These are phyloP conservation scores for Chaenodraco wilsoni DNA, from an alignment of 2,797 vertebrate species.

Conservation along the genomic window DNA sequence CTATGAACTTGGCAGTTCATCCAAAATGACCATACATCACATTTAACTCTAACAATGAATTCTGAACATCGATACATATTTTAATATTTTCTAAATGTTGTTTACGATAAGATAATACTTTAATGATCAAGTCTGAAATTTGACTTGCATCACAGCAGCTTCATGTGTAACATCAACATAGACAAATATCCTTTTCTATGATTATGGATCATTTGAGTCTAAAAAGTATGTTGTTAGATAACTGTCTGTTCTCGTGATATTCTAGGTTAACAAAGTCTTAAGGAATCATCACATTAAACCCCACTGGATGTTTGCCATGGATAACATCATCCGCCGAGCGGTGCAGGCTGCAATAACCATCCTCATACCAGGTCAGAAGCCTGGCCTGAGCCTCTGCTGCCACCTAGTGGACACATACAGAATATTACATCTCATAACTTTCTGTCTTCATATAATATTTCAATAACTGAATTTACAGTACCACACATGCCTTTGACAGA, in stretches of 20 bases:
- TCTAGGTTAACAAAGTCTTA: conserved; percentile 93
- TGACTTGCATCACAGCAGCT: too few relatives aligned
- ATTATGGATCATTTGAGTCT: too few relatives aligned
- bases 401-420: conserved; percentile 29
- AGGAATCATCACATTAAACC: conserved; percentile 93
- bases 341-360: conserved; percentile 95
- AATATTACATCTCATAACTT: neutral
- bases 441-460: too few relatives aligned
- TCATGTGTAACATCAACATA: too few relatives aligned
- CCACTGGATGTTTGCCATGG: conserved; percentile 98
- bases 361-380: conserved; percentile 86
- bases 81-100: too few relatives aligned
- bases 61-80: neutral
- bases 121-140: too few relatives aligned
- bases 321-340: conserved; percentile 93
- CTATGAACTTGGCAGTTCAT: neutral
- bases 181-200: too few relatives aligned
- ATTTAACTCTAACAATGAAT: neutral
- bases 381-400: neutral
- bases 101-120: too few relatives aligned
- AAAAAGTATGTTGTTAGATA: too few relatives aligned
- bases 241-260: neutral
- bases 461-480: neutral
- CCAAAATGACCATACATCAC: neutral
- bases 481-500: conserved; percentile 74